A percentile compares a stretch with the other conserved stretches of the same genome.
Evolutionary conservation across 2,888 invertebrate species (phyloP).

Genomic region (Neria commutata): DNA sequence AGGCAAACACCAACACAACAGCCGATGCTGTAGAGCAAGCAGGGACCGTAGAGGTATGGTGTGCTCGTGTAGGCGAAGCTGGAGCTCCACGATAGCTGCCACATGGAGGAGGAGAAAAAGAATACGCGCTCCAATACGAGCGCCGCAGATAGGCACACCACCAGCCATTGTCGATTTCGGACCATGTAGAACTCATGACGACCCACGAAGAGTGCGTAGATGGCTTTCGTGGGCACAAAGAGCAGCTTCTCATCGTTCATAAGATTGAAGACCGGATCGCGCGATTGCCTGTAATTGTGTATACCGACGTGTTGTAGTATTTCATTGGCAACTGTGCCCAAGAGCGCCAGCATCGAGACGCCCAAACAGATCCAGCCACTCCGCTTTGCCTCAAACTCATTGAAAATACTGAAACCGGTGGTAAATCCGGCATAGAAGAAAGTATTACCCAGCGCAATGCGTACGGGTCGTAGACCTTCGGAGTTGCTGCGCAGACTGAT

Average conservation of each 20-base stretch:
- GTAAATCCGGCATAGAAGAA: conserved; percentile 41
- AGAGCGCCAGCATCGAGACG: conserved; percentile 35
- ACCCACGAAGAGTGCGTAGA: conserved; percentile 43
- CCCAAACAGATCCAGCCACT: conserved; percentile 44
- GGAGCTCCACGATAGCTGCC: conserved; percentile 47
- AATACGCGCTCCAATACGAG: conserved; percentile 41
- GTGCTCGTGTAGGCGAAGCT: conserved; percentile 34
- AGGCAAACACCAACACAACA: conserved; percentile 40
- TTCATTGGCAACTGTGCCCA: conserved; percentile 44
- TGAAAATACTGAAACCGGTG: conserved; percentile 45
- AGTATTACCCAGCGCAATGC: conserved; percentile 46
- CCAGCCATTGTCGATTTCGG: conserved; percentile 45
- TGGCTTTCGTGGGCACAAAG: conserved; percentile 40
- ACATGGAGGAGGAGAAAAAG: conserved; percentile 41
- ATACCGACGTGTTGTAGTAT: conserved; percentile 44
- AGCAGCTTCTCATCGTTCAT: conserved; percentile 49
- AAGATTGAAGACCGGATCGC: conserved; percentile 50
- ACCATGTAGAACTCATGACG: conserved; percentile 42
- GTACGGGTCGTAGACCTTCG: conserved; percentile 42
- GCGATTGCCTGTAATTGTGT: conserved; percentile 48
- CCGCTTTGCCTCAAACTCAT: conserved; percentile 44
- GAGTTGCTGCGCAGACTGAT: conserved; percentile 48
- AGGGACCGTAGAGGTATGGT: conserved; percentile 38
- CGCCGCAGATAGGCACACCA: conserved; percentile 28
- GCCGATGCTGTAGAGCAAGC: conserved; percentile 41